phyloP scores from a whole-genome alignment of 2,113 vertebrate genomes.

The Thomomys bottae region DNA sequence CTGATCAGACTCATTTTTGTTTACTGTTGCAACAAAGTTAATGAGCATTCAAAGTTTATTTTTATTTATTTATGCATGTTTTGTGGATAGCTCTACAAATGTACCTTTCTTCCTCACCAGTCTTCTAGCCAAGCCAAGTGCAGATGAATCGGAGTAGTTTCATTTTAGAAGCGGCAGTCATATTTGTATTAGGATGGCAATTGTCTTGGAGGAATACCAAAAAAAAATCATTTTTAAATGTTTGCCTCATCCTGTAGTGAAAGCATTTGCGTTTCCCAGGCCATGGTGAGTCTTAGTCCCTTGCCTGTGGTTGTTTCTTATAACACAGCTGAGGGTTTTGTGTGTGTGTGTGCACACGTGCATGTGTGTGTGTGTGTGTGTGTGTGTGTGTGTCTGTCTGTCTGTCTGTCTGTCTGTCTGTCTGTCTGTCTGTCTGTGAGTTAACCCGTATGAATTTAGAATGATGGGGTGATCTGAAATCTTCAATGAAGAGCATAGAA shows the following conservation, averaged over 20 bases:
- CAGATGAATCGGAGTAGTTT: slow-evolving; percentile 73
- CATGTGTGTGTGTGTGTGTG: too few species aligned
- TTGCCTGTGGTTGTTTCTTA: slow-evolving; percentile 37
- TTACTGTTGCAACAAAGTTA: slow-evolving; percentile 84
- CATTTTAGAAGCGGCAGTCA: slow-evolving; percentile 69
- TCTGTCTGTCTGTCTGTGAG: too few species aligned
- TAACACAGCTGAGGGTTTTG: neutral
- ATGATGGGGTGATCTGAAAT: slow-evolving; percentile 41
- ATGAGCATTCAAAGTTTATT: slow-evolving; percentile 84
- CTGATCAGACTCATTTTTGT: slow-evolving; percentile 81
- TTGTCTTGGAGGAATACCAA: slow-evolving; percentile 63
- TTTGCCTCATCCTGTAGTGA: slow-evolving; percentile 61
- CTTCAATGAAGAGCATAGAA: neutral
- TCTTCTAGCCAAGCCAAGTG: slow-evolving; percentile 75
- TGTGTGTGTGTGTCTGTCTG: too few species aligned
- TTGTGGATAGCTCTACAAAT: slow-evolving; percentile 77
- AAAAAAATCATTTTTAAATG: slow-evolving; percentile 70
- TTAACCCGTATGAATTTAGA: neutral
- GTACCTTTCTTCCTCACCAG: slow-evolving; percentile 77
- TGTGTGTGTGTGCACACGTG: neutral
- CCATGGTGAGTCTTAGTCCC: slow-evolving; percentile 34
- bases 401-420: too few species aligned
- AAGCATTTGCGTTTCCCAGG: slow-evolving; percentile 59
- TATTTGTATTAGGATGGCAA: slow-evolving; percentile 59
- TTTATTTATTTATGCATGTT: slow-evolving; percentile 83